phyloP scores from a whole-genome alignment of 2,113 vertebrate genomes.

The Cyprinodon tularosa region DNA sequence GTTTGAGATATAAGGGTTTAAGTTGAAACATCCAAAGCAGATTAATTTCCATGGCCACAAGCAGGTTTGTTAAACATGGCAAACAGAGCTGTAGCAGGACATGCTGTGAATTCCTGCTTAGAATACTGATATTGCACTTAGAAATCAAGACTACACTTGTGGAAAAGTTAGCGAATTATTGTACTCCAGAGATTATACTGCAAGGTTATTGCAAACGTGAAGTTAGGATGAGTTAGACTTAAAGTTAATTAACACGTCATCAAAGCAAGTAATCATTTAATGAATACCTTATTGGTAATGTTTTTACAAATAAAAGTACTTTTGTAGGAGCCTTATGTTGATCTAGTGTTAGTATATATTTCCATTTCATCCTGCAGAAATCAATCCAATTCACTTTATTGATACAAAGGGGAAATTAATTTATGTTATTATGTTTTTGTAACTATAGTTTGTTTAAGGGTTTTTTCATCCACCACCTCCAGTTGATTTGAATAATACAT shows the following conservation, averaged over 20 bases:
- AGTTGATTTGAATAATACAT: not conserved
- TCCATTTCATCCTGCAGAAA: not conserved
- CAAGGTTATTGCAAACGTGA: not conserved
- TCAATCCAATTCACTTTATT: not conserved
- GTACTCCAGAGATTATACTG: not conserved
- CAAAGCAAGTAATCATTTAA: too few relatives aligned
- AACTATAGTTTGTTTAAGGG: too few relatives aligned
- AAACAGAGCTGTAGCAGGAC: not conserved
- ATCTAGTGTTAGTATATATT: not conserved
- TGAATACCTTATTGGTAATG: too few relatives aligned
- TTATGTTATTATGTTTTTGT: too few relatives aligned
- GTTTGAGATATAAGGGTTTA: conserved; percentile 5
- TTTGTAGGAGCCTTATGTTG: too few relatives aligned
- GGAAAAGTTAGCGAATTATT: not conserved
- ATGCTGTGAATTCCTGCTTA: not conserved
- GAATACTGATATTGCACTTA: not conserved
- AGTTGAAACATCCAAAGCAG: conserved; percentile 6
- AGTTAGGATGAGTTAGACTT: not conserved
- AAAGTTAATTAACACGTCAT: not conserved
- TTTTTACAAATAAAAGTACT: too few relatives aligned
- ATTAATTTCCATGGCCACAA: not conserved
- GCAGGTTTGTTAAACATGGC: not conserved
- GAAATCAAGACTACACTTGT: not conserved
- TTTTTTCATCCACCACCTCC: not conserved
- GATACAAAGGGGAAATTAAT: too few relatives aligned